phyloP scores from a whole-genome alignment of 2,113 vertebrate species.

The Chelonoidis abingdonii region DNA sequence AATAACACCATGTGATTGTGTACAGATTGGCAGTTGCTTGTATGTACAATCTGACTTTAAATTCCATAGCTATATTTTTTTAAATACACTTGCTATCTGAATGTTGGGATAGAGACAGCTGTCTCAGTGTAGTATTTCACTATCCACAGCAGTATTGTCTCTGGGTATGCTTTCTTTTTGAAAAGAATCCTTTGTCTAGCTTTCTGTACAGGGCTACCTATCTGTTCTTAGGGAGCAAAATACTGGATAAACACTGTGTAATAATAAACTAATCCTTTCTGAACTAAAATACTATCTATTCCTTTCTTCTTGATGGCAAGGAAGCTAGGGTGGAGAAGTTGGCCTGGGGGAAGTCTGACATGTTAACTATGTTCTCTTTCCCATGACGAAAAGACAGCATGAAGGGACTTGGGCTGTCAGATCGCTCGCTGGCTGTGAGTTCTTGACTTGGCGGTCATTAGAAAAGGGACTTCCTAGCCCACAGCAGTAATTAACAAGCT shows the following conservation, averaged over 20 bases:
- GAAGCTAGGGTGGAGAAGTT: not conserved
- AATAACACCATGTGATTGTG: not conserved
- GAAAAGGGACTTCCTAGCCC: not conserved
- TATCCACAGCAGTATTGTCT: not conserved
- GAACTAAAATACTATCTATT: not conserved
- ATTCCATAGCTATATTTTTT: not conserved
- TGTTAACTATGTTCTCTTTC: not conserved
- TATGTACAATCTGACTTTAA: not conserved
- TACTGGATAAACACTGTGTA: not conserved
- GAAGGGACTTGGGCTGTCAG: not conserved
- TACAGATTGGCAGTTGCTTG: too few relatives aligned
- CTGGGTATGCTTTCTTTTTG: not conserved
- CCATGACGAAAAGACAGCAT: not conserved
- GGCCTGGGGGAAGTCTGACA: not conserved
- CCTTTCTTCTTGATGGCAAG: not conserved
- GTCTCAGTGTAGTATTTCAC: not conserved
- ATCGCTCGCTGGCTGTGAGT: not conserved
- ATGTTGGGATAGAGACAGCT: not conserved
- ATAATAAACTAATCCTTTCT: not conserved
- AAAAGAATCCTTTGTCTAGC: not conserved
- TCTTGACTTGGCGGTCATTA: not conserved
- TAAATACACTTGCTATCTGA: not conserved
- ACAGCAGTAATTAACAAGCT: slow-evolving; percentile 2
- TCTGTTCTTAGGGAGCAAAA: not conserved
- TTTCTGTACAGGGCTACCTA: not conserved